phyloP scores from a whole-genome alignment of 2,888 invertebrate genomes.

The Microctonus aethiopoides region DNA sequence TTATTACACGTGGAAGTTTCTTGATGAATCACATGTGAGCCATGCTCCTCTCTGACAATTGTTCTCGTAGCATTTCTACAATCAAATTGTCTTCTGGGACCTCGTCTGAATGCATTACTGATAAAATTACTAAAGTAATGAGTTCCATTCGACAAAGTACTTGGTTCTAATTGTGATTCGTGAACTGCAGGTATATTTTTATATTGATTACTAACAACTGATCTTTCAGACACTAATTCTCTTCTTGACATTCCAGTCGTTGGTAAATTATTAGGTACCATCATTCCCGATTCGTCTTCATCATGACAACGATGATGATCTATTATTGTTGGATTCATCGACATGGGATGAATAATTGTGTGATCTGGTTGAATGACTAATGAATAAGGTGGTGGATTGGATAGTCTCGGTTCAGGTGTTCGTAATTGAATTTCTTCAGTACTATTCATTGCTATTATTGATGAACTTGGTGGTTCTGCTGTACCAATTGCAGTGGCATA shows the following conservation, averaged over 20 bases:
- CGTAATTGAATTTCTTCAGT: not conserved
- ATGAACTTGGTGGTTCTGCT: slow-evolving; percentile 22
- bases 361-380: slow-evolving; percentile 40
- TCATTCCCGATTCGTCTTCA: not conserved
- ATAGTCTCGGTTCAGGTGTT: slow-evolving; percentile 28
- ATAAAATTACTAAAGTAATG: slow-evolving; percentile 43
- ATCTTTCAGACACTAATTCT: not conserved
- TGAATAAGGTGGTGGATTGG: slow-evolving; percentile 51
- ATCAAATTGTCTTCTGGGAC: not conserved
- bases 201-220: not conserved
- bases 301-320: not conserved
- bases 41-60: not conserved
- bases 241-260: not conserved
- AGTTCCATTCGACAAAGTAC: slow-evolving; percentile 35
- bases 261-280: not conserved
- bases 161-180: not conserved
- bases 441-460: not conserved
- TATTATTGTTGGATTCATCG: not conserved
- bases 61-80: not conserved
- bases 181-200: not conserved
- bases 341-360: not conserved
- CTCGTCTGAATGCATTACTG: slow-evolving; percentile 41
- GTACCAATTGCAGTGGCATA: slow-evolving; percentile 46
- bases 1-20: too few relatives aligned
- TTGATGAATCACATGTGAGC: too few relatives aligned